Evolutionary conservation across 2,888 invertebrate genomes (phyloP).

Genomic region (Balanococcus diminutus): DNA sequence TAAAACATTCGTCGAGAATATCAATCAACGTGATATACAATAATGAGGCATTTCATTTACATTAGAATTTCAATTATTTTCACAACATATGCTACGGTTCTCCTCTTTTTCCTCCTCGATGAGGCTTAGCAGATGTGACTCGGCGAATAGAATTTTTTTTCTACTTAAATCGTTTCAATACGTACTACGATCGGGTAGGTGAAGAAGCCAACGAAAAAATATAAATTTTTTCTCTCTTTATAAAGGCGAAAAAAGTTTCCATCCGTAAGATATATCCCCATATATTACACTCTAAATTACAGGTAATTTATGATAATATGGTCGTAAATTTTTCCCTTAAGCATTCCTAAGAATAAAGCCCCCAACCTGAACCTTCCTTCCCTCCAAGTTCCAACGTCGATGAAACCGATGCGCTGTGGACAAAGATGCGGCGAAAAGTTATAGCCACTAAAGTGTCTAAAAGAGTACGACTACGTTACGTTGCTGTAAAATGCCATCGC

Average conservation of each 20-base stretch:
- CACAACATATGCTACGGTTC: too few species aligned
- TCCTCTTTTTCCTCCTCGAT: neutral
- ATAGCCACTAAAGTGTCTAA: neutral
- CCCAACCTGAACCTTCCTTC: neutral
- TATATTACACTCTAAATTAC: neutral
- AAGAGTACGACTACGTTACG: neutral
- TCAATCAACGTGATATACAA: neutral
- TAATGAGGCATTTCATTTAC: neutral
- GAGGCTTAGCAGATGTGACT: too few species aligned
- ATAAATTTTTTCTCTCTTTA: neutral
- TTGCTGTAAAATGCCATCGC: neutral
- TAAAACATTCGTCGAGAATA: neutral
- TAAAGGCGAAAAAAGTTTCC: neutral
- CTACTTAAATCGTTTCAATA: neutral
- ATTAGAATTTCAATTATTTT: constrained; percentile 6
- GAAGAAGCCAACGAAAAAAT: neutral
- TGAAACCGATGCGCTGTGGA: neutral
- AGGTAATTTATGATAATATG: constrained; percentile 4
- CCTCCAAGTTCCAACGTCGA: neutral
- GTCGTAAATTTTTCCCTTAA: neutral
- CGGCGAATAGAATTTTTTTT: neutral
- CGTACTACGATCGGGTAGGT: too few species aligned
- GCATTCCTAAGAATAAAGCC: neutral
- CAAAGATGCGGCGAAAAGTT: neutral
- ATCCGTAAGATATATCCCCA: neutral